A percentile compares a stretch with the other conserved stretches of the same genome.
Conservation (phyloP, 2,888 invertebrate species). For the Acleris sparsana region DNA sequence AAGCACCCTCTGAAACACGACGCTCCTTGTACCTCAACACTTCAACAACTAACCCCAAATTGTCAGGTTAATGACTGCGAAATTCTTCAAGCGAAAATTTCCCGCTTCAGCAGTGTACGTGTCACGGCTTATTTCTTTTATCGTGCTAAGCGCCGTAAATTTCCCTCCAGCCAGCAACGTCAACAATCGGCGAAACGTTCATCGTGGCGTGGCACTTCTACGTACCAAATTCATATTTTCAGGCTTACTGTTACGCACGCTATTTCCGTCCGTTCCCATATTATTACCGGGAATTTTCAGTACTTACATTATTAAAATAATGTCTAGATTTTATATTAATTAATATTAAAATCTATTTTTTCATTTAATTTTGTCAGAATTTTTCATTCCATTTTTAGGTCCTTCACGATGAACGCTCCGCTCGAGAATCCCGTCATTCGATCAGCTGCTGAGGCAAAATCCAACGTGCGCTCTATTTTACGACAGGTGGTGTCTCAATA, state of each 20-base stretch:
- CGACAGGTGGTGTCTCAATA: constrained; percentile 55
- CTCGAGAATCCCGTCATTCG: constrained; percentile 51
- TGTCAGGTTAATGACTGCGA: constrained; percentile 16
- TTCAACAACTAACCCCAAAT: constrained; percentile 5
- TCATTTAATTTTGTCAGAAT: neutral
- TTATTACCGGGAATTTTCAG: neutral
- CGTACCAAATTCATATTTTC: constrained; percentile 12
- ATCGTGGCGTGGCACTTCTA: constrained; percentile 51
- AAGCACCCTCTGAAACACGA: constrained; percentile 85
- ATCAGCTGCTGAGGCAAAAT: constrained; percentile 71
- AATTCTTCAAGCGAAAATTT: constrained; percentile 47
- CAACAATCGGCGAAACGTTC: constrained; percentile 72
- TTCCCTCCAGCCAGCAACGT: constrained; percentile 63
- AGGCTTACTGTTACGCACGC: constrained; percentile 31
- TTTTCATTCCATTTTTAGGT: constrained; percentile 36
- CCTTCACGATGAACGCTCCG: constrained; percentile 61
- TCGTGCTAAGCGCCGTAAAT: constrained; percentile 64
- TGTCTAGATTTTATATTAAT: too few species aligned
- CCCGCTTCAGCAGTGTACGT: constrained; percentile 50
- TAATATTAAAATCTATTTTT: neutral
- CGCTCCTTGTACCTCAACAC: constrained; percentile 58
- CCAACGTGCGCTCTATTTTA: constrained; percentile 52
- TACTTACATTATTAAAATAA: neutral
- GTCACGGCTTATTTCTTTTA: constrained; percentile 54
- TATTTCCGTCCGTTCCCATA: neutral